These are phyloP conservation scores for Brachionus paranguensis DNA, from an alignment of 1,140 invertebrate genomes.

Conservation along the genomic window DNA sequence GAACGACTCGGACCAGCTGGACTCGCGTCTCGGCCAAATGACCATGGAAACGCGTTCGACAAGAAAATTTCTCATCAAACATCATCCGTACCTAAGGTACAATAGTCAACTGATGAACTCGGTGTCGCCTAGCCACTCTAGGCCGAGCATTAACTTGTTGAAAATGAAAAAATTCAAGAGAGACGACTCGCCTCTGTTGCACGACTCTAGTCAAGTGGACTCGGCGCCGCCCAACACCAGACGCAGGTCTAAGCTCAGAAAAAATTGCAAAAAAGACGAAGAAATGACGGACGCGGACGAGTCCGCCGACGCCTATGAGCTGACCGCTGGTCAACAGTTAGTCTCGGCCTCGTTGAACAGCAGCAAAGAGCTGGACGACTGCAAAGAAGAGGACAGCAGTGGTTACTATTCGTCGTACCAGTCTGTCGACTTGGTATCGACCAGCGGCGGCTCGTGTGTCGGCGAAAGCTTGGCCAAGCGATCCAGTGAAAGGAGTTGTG, in stretches of 20 bases:
- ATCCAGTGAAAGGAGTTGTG: not conserved
- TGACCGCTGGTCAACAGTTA: not conserved
- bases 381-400: conserved; percentile 30
- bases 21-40: conserved; percentile 11
- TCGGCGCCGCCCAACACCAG: not conserved
- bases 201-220: not conserved
- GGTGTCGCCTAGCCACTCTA: not conserved
- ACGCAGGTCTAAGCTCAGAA: not conserved
- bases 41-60: conserved; percentile 30
- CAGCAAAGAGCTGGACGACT: conserved; percentile 9
- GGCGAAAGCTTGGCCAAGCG: not conserved
- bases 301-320: not conserved
- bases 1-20: conserved; percentile 14
- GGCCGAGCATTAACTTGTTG: conserved; percentile 32
- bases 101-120: conserved; percentile 3
- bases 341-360: not conserved
- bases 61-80: conserved; percentile 39
- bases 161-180: conserved; percentile 35
- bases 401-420: conserved; percentile 38
- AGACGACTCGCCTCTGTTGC: not conserved
- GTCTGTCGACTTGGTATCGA: conserved; percentile 21
- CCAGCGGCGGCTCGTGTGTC: not conserved
- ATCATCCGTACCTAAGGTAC: conserved; percentile 22
- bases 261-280: not conserved
- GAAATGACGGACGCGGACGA: not conserved